Evolutionary conservation across 2,888 invertebrate genomes (phyloP).

Genomic region (Rhyacophila evoluta): DNA sequence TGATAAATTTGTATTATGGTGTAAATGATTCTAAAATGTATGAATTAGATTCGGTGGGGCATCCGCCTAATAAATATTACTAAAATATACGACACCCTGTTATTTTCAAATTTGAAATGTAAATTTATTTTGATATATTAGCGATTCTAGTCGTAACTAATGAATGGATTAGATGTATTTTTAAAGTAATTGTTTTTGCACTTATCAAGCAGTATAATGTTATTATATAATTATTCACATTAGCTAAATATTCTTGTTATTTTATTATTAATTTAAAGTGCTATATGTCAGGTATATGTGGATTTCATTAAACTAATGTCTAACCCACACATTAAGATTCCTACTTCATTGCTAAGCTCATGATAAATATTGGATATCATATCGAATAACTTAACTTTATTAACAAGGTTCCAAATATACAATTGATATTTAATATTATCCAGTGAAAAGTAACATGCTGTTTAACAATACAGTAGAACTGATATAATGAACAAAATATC

Average conservation of each 20-base stretch:
- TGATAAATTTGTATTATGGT: constrained; percentile 41
- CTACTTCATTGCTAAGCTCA: no score
- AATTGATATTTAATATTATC: no score
- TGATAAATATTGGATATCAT: no score
- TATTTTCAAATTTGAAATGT: constrained; percentile 12
- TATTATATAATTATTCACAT: background rate
- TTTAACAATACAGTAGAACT: no score
- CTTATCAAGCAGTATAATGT: constrained; percentile 1
- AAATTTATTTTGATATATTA: constrained; percentile 21
- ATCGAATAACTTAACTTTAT: no score
- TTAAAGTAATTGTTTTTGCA: constrained; percentile 14
- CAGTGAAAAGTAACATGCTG: no score
- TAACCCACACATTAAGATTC: no score
- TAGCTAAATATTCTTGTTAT: background rate
- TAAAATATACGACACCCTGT: background rate
- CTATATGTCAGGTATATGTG: no score
- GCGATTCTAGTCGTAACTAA: constrained; percentile 11
- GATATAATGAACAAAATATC: no score
- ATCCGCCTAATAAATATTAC: background rate
- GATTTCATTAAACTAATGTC: no score
- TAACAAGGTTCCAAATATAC: no score
- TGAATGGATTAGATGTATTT: constrained; percentile 18
- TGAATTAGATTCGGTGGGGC: constrained; percentile 30
- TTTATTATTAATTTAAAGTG: background rate
- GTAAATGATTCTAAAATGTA: constrained; percentile 38